phyloP scores from a whole-genome alignment of 2,888 invertebrate genomes.

The Patella ulyssiponensis region DNA sequence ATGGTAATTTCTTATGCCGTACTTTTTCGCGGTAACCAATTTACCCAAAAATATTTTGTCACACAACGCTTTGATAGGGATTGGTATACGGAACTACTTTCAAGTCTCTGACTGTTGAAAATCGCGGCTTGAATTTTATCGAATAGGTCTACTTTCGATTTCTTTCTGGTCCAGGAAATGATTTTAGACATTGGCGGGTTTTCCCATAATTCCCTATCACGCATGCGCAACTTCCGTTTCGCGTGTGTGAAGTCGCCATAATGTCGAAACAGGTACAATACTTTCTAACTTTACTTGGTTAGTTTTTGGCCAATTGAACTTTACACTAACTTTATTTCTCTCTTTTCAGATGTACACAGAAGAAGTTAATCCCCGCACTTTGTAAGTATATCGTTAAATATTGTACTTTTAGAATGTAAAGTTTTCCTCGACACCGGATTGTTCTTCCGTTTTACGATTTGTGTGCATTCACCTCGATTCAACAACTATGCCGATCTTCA shows the following conservation, averaged over 20 bases:
- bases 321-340: slow-evolving; percentile 36
- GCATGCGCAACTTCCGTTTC: slow-evolving; percentile 55
- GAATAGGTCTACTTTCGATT: slow-evolving; percentile 27
- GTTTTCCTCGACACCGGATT: slow-evolving; percentile 22
- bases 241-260: slow-evolving; percentile 61
- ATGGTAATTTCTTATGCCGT: too few relatives aligned
- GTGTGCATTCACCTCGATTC: slow-evolving; percentile 23
- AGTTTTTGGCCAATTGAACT: slow-evolving; percentile 14
- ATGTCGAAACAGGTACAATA: slow-evolving; percentile 59
- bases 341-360: slow-evolving; percentile 59
- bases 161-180: slow-evolving; percentile 31
- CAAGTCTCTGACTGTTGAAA: too few relatives aligned
- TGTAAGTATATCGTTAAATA: slow-evolving; percentile 54
- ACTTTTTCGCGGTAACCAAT: too few relatives aligned
- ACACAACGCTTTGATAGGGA: too few relatives aligned
- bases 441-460: slow-evolving; percentile 34
- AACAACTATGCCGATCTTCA: slow-evolving; percentile 31
- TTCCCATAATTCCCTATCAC: slow-evolving; percentile 43
- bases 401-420: slow-evolving; percentile 31
- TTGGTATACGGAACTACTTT: too few relatives aligned
- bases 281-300: slow-evolving; percentile 37
- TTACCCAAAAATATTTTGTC: too few relatives aligned
- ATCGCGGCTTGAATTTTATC: too few relatives aligned
- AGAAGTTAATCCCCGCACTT: slow-evolving; percentile 58
- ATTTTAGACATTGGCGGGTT: slow-evolving; percentile 33